Evolutionary conservation across 1,140 invertebrate genomes (phyloP).

Genomic region (Luehdorfia chinensis): DNA sequence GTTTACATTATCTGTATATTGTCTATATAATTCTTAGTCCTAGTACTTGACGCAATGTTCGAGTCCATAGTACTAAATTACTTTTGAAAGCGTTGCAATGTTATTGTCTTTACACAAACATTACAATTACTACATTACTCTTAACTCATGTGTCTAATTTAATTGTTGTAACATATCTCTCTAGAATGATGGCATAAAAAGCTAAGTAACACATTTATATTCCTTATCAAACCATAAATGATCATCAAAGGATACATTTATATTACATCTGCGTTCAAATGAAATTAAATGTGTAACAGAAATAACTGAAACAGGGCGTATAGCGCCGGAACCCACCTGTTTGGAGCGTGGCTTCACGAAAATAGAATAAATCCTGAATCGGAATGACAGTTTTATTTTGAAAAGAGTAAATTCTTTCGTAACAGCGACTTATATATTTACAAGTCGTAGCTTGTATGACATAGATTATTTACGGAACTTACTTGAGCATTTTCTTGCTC

Average conservation of each 20-base stretch:
- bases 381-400: conserved; percentile 58
- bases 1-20: not conserved
- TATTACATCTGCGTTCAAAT: conserved; percentile 36
- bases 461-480: too few relatives aligned
- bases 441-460: too few relatives aligned
- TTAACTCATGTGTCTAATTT: too few relatives aligned
- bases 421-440: not conserved
- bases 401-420: not conserved
- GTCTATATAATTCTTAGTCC: not conserved
- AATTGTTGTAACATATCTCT: too few relatives aligned
- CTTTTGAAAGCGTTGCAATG: not conserved
- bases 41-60: not conserved
- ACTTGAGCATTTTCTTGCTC: too few relatives aligned
- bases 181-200: not conserved
- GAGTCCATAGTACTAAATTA: not conserved
- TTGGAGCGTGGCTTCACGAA: conserved; percentile 40
- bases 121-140: too few relatives aligned
- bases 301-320: conserved; percentile 46
- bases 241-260: conserved; percentile 55
- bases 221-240: conserved; percentile 41
- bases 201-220: conserved; percentile 1
- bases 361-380: conserved; percentile 52
- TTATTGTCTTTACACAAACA: too few relatives aligned
- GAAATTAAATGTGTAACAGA: conserved; percentile 39
- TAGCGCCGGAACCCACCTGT: conserved; percentile 50